These are phyloP conservation scores for Himalopsyche kuldschensis DNA, from an alignment of 2,888 invertebrate species.

Conservation along the genomic window DNA sequence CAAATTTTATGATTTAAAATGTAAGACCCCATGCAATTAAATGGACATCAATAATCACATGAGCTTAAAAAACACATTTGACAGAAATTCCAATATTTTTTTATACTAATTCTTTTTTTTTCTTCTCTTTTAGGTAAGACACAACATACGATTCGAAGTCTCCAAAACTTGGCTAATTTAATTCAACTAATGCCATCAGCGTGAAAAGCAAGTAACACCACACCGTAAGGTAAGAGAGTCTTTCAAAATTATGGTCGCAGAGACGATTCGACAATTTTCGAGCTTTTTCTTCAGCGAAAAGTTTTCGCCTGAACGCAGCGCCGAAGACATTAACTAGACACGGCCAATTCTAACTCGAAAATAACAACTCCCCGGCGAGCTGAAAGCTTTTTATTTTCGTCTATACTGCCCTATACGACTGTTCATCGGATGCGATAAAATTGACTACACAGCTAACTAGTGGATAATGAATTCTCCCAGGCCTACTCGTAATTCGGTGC, in stretches of 20 bases:
- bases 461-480: background rate
- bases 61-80: no score
- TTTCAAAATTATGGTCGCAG: background rate
- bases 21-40: no score
- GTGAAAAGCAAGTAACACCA: no score
- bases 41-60: no score
- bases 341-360: background rate
- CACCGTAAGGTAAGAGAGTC: background rate
- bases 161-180: background rate
- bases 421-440: background rate
- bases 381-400: constrained; percentile 1
- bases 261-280: background rate
- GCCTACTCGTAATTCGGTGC: background rate
- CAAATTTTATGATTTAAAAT: no score
- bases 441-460: background rate
- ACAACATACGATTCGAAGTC: background rate
- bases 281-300: background rate
- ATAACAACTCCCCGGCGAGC: background rate
- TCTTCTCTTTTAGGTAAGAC: background rate
- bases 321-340: background rate
- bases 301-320: background rate
- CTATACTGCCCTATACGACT: background rate
- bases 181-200: background rate
- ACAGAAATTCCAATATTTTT: no score
- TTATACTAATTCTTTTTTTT: background rate